Base-by-base conservation (phyloP, 1,140 invertebrate genomes). In the Laupala kohalensis region DNA sequence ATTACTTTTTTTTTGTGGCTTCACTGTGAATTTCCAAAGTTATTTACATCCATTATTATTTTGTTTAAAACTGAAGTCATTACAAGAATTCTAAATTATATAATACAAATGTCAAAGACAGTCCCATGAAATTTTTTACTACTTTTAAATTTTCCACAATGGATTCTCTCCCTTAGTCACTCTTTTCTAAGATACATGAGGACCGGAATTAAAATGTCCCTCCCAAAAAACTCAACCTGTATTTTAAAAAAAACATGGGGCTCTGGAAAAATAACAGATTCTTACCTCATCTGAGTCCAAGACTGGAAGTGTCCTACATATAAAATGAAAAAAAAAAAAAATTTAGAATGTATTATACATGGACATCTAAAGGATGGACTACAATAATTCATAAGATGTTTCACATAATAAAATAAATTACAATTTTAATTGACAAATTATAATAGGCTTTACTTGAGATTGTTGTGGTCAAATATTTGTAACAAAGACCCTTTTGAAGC, bases 271-370 rank as follows among this genome's bases (percentile, higher is more conserved):
- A 63, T 30, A 69, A 64, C 30, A n/a, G n/a, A 25, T 64, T 74
- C 73, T 76, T 78, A 82, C 83, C 80, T 96, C 93, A 79, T 95
- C 93, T 0, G 93, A 95, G 81, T 95, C 92, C 23, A 95, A 81
- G 25, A 94, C 86, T 1, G 92, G 92, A 26, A 95, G 81, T 15
- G 92, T 87, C 30, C 85, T 86, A 76, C 15, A 37, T 37, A 37
- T 15, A 37, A 37, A 37, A 37, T 37, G 30, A 37, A 15, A 15
- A 6, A 37, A 15, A 37, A 37, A 15, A 37, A 37, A 37, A 37
- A 37, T 37, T 37, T 6, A 6, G 30, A 6, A 37, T 6, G 30
- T 6, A 6, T 15, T 37, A 37, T 37, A 6, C 15, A 37, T 37
- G 15, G 30, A 37, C 30, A 37, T 37, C 15, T 6, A n/a, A n/a